A percentile compares a stretch with the other conserved stretches of the same genome.
phyloP scores from a whole-genome alignment of 1,140 invertebrate species.

The Aphidius ervi region DNA sequence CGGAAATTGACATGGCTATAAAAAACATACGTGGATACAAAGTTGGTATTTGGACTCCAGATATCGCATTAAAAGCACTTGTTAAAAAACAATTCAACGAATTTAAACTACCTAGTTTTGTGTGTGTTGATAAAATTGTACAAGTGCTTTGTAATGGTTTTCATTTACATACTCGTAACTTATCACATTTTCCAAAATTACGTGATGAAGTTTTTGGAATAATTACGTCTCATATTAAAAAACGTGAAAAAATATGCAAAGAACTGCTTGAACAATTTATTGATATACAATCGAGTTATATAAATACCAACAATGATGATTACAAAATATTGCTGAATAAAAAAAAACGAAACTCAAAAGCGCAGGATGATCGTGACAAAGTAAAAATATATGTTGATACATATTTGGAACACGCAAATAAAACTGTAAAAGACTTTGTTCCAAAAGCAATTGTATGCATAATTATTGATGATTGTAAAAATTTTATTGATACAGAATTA shows the following conservation, averaged over 20 bases:
- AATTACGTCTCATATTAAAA: conserved; percentile 88
- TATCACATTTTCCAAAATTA: conserved; percentile 92
- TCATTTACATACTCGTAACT: conserved; percentile 89
- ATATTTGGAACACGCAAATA: no score
- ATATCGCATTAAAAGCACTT: conserved; percentile 99
- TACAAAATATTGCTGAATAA: conserved; percentile 41
- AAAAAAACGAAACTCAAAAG: no score
- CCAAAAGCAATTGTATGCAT: no score
- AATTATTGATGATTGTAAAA: no score
- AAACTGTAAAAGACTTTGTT: no score
- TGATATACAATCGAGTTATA: conserved; percentile 97
- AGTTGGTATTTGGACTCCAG: conserved; percentile 98
- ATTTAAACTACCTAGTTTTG: conserved; percentile 94
- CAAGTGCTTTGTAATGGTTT: conserved; percentile 93
- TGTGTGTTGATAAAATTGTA: conserved; percentile 97
- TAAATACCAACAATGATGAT: conserved; percentile 99
- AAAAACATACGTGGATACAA: conserved; percentile 57
- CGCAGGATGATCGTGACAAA: no score
- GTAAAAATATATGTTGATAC: no score
- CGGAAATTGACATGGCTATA: no score
- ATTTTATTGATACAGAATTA: no score
- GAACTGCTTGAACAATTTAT: conserved; percentile 91
- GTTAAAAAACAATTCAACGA: conserved; percentile 97
- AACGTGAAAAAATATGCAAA: conserved; percentile 93
- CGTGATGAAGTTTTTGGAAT: conserved; percentile 98